These are phyloP conservation scores for Cheilosia soror DNA, from an alignment of 2,888 invertebrate species.

Conservation along the genomic window DNA sequence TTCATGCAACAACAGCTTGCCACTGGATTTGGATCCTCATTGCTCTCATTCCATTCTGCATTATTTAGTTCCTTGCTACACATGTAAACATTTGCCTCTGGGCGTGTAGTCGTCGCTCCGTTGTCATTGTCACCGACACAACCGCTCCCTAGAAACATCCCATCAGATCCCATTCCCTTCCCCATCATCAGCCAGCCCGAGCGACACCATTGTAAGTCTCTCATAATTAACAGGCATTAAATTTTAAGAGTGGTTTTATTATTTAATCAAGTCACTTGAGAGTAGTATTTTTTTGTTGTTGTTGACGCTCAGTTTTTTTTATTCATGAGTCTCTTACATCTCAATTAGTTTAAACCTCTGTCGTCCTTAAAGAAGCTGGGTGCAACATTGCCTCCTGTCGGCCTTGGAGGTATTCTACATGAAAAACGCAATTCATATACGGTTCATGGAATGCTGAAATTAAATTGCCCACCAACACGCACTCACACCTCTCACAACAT, in stretches of 20 bases:
- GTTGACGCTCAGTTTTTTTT: slow-evolving; percentile 31
- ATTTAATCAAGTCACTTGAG: slow-evolving; percentile 75
- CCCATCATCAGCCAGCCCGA: neutral
- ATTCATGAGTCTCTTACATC: slow-evolving; percentile 69
- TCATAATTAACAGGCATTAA: slow-evolving; percentile 75
- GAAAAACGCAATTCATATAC: slow-evolving; percentile 38
- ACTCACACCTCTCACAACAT: too few relatives aligned
- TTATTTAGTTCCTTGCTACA: slow-evolving; percentile 53
- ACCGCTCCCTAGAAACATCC: slow-evolving; percentile 14
- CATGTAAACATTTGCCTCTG: slow-evolving; percentile 62
- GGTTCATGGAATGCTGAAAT: slow-evolving; percentile 53
- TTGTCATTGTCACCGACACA: slow-evolving; percentile 50
- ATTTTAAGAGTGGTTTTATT: slow-evolving; percentile 73
- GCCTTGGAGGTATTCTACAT: neutral
- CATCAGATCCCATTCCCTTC: neutral
- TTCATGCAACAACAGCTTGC: slow-evolving; percentile 55
- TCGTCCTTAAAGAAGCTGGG: slow-evolving; percentile 16
- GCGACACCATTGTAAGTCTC: slow-evolving; percentile 57
- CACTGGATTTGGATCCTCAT: neutral
- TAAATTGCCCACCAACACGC: slow-evolving; percentile 50
- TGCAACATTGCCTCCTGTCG: slow-evolving; percentile 10
- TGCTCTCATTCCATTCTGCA: slow-evolving; percentile 21
- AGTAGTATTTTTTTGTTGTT: slow-evolving; percentile 45
- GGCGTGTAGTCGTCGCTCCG: slow-evolving; percentile 30
- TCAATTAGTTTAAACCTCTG: slow-evolving; percentile 68